Percentiles rank a stretch among this genome's conserved stretches.
phyloP scores from a whole-genome alignment of 64 coral and sea anemone genomes.

The Pachyseris speciosa region DNA sequence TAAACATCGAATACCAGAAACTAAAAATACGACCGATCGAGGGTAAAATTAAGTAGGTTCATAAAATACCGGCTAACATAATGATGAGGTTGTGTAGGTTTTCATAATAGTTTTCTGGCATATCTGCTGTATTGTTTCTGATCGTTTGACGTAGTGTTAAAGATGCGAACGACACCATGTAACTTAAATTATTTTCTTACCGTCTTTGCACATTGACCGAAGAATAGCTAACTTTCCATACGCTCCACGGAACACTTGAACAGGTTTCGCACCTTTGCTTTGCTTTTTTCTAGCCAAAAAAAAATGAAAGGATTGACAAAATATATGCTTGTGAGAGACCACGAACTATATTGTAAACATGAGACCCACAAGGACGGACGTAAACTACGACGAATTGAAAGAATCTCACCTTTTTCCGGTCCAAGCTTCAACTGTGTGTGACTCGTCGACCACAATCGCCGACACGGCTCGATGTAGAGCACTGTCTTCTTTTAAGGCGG shows the following conservation, averaged over 20 bases:
- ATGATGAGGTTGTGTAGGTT: too few relatives aligned
- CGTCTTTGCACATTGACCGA: slow-evolving; percentile 47
- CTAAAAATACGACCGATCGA: too few relatives aligned
- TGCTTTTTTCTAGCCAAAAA: background rate
- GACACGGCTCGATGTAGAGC: background rate
- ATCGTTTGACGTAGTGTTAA: too few relatives aligned
- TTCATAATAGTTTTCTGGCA: too few relatives aligned
- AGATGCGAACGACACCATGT: background rate
- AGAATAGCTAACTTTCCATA: slow-evolving; percentile 41
- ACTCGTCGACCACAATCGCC: slow-evolving; percentile 33
- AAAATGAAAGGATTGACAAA: background rate
- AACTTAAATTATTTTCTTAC: slow-evolving; percentile 7
- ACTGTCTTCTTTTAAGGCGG: background rate
- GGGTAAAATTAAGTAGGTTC: too few relatives aligned
- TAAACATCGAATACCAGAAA: too few relatives aligned
- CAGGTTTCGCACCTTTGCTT: background rate
- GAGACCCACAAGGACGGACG: too few relatives aligned
- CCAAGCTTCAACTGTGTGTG: slow-evolving; percentile 44
- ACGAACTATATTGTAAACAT: background rate
- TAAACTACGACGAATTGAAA: background rate
- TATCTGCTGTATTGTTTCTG: too few relatives aligned
- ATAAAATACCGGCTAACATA: too few relatives aligned
- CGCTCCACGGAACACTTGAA: slow-evolving; percentile 1
- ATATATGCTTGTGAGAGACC: background rate
- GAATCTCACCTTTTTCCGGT: slow-evolving; percentile 25